Base-by-base conservation (phyloP, 2,888 invertebrate species). In the Watsonalla cultraria region DNA sequence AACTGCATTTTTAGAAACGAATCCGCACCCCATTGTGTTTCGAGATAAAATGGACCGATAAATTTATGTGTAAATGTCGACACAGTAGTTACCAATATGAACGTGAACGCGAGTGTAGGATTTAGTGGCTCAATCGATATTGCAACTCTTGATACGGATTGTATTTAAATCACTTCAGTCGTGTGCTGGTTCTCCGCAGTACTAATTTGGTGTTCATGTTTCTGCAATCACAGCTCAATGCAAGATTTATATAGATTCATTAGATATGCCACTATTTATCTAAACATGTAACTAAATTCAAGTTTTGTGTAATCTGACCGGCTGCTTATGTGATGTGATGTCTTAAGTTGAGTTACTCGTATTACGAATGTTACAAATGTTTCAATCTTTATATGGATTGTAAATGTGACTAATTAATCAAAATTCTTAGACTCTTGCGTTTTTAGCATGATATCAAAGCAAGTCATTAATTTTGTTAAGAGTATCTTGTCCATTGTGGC, bases 11-110 rank as follows among this genome's bases (percentile, higher is more conserved):
- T 68, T 70, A 65, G 57, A 56, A 58, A 58, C 37, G 55, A 48
- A 33, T 42, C 24, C 24, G 24, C 24, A 50, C 51, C 53, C 47
- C 67, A 68, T 72, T 69, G 66, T 66, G 70, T 70, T 71, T 62
- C 64, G 53, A 63, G 78, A 74, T 78, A 79, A 78, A 74, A 73
- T 66, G 62, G 75, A 64, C 75, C 65, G 80, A 84, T 84, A 24
- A 24, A 82, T 80, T 79, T 70, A 76, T 58, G 61, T 64, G 70
- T 70, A 74, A 72, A 80, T 77, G 77, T 82, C 76, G 74, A 78
- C 77, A 80, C 66, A 69, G 68, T 61, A 67, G 80, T 81, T 82
- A 80, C 84, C 69, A 76, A 75, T 78, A 76, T 73, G 76, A 70
- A 65, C 73, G 72, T 77, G 72, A 75, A 72, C 69, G 42, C 42